phyloP scores from a whole-genome alignment of 64 coral and sea anemone genomes.

The Montipora efflorescens region DNA sequence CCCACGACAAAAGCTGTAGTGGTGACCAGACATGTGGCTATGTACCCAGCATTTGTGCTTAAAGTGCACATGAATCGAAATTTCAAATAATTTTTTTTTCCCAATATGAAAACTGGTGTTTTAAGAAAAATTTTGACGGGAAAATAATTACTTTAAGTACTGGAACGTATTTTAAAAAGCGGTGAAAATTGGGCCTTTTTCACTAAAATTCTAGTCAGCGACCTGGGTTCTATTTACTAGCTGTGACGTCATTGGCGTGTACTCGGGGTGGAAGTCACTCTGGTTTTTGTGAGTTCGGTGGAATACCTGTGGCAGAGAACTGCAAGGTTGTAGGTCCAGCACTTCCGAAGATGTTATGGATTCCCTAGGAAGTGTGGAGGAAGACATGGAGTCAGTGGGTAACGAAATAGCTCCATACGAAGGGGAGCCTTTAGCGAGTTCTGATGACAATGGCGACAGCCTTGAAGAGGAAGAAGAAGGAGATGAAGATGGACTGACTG shows the following conservation, averaged over 20 bases:
- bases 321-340: not conserved
- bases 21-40: no score
- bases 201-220: not conserved
- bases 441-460: not conserved
- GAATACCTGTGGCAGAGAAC: not conserved
- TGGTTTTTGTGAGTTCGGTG: not conserved
- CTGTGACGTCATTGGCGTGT: not conserved
- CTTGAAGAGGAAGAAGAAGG: not conserved
- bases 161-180: not conserved
- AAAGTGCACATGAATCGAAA: no score
- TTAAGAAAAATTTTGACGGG: no score
- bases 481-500: not conserved
- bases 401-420: not conserved
- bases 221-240: not conserved
- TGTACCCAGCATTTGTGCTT: no score
- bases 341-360: not conserved
- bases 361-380: not conserved
- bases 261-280: not conserved
- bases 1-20: not conserved
- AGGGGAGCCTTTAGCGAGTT: not conserved
- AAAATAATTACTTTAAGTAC: not conserved
- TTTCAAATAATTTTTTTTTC: no score
- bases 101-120: no score
- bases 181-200: not conserved
- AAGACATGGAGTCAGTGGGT: not conserved